Evolutionary conservation across 2,888 invertebrate genomes (phyloP).

Genomic region (Frankliniella intonsa): DNA sequence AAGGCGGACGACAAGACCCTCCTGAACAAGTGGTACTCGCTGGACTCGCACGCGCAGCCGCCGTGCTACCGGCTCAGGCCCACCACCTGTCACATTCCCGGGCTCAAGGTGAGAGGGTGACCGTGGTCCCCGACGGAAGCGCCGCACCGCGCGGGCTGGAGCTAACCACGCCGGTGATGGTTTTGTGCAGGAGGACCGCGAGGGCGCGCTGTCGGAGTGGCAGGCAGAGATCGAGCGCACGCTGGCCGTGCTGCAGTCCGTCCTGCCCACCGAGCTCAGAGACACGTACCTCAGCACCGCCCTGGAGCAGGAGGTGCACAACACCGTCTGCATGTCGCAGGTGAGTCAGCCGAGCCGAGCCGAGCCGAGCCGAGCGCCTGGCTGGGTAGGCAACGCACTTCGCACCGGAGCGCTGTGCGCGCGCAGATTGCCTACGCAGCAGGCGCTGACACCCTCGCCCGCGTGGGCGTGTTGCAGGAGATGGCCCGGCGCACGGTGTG

Average conservation of each 20-base stretch:
- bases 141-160: too few relatives aligned
- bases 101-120: constrained; percentile 46
- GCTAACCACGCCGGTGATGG: too few relatives aligned
- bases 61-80: constrained; percentile 70
- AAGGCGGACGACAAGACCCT: constrained; percentile 53
- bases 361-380: too few relatives aligned
- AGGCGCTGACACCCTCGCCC: too few relatives aligned
- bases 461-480: constrained; percentile 50
- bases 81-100: constrained; percentile 53
- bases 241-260: constrained; percentile 62
- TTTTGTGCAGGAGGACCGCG: not conserved
- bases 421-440: too few relatives aligned
- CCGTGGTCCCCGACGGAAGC: not conserved
- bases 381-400: too few relatives aligned
- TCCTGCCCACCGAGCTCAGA: constrained; percentile 69
- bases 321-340: constrained; percentile 68
- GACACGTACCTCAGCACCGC: constrained; percentile 77
- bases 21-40: constrained; percentile 55
- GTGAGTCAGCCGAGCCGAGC: too few relatives aligned
- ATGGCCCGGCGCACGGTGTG: constrained; percentile 74
- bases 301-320: constrained; percentile 78
- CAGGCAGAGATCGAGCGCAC: constrained; percentile 58
- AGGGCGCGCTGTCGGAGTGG: constrained; percentile 49
- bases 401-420: too few relatives aligned
- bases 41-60: constrained; percentile 68